These are phyloP conservation scores for Chondrosia reniformis DNA, from an alignment of 37 sponge, comb jelly and placozoan genomes.

Conservation along the genomic window DNA sequence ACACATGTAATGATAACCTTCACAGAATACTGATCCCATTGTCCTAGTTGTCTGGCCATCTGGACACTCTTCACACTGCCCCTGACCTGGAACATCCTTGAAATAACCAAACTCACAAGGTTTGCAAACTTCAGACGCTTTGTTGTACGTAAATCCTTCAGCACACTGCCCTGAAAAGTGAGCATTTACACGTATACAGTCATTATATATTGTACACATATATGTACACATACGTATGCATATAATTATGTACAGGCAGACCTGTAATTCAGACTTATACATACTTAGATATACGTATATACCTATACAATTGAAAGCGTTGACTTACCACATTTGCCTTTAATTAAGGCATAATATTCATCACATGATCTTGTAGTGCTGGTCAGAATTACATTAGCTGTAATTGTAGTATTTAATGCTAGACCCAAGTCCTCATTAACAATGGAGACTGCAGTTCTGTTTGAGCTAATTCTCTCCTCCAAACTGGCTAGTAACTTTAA, in stretches of 20 bases:
- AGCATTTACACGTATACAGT: too few species aligned
- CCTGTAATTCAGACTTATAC: background rate
- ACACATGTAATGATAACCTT: slow-evolving; percentile 20
- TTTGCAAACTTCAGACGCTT: background rate
- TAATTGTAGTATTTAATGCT: background rate
- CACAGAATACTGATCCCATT: slow-evolving; percentile 28
- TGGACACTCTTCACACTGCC: background rate
- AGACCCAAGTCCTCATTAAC: too few species aligned
- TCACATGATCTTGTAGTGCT: background rate
- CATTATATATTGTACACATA: background rate
- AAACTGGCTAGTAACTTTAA: too few species aligned
- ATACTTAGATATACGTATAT: background rate
- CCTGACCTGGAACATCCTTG: background rate
- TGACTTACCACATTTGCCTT: slow-evolving; percentile 12
- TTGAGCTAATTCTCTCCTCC: too few species aligned
- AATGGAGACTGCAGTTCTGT: too few species aligned
- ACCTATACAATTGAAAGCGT: background rate
- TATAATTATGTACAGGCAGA: background rate
- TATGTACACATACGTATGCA: background rate
- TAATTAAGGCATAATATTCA: background rate
- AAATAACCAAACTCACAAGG: background rate
- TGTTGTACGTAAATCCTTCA: background rate
- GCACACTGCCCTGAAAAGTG: background rate
- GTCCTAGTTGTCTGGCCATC: slow-evolving; percentile 7
- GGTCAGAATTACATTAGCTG: background rate